Evolutionary conservation across 2,797 vertebrate genomes (phyloP), one percentile per base, ranked within the genome.

Genomic region (Acipenser transmontanus): DNA sequence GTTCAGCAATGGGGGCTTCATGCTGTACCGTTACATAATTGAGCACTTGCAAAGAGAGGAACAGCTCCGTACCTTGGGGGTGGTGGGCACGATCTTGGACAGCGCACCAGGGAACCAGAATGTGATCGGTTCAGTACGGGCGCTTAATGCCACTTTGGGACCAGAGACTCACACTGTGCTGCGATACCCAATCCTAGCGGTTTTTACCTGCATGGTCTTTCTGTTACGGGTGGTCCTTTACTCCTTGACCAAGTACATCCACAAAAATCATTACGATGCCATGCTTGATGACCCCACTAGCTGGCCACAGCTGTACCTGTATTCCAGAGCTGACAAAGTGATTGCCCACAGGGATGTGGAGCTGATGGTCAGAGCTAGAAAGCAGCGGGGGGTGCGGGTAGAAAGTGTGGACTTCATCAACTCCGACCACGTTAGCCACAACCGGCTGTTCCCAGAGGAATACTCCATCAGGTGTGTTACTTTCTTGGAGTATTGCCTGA

Each of bases 281-380:
- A 86, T 98, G 76, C 82, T 81, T 80, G 79, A 87, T 0, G 73
- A 80, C 0, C 90, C 93, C 0, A 93, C 94, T 0, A 63, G 81
- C 68, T 99, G 97, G 97, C 95, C 97, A 0, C 95, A 99, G 78
- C 85, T 96, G 68, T 94, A 88, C 78, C 88, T 99, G 47, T 99
- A 96, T 70, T 99, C 97, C 9, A 81, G 74, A 64, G 90, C 88
- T 0, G 97, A 99, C 34, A 73, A 74, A 54, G 81, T 99, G 72
- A 93, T 98, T 76, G 70, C 74, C 34, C 84, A 91, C 77, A 69
- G 70, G 0, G 95, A 98, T 0, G 72, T 99, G 1, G 82, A 93
- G 83, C 62, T 70, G 64, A 94, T 98, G 82, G 81, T 90, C 50
- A 71, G 76, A 0, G 72, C 72, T 0, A 73, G 97, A 66, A 80